Evolutionary conservation across 2,888 invertebrate genomes (phyloP).

Genomic region (Drosophila imparisetae): DNA sequence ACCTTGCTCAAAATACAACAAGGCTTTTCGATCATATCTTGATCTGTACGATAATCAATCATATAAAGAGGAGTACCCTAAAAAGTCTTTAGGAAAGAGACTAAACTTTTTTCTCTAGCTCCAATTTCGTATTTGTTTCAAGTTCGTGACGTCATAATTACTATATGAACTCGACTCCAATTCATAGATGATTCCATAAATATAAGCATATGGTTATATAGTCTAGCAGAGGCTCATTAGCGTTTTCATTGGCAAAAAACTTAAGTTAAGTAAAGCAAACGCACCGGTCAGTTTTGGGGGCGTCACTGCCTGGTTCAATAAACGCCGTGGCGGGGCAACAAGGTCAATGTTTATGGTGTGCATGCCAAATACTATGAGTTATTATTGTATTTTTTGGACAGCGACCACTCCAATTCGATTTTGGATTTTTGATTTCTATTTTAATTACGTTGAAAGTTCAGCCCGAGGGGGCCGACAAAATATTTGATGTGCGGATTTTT

Average conservation of each 20-base stretch:
- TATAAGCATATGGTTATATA: slow-evolving; percentile 11
- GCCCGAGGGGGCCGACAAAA: slow-evolving; percentile 25
- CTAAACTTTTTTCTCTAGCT: not conserved
- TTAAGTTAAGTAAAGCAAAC: not conserved
- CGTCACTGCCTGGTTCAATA: slow-evolving; percentile 70
- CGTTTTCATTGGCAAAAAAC: slow-evolving; percentile 27
- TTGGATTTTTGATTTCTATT: slow-evolving; percentile 48
- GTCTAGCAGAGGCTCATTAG: slow-evolving; percentile 36
- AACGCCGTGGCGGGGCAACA: slow-evolving; percentile 63
- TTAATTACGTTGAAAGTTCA: slow-evolving; percentile 69
- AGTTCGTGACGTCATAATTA: slow-evolving; percentile 41
- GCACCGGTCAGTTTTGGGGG: slow-evolving; percentile 14
- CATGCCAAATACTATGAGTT: slow-evolving; percentile 16
- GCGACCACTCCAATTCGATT: slow-evolving; percentile 11
- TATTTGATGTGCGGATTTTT: slow-evolving; percentile 2
- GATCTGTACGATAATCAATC: not conserved
- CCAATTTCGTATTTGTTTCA: slow-evolving; percentile 15
- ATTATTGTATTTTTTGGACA: slow-evolving; percentile 23
- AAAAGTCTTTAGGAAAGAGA: not conserved
- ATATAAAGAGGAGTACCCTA: not conserved
- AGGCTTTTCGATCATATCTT: not conserved
- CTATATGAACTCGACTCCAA: slow-evolving; percentile 5
- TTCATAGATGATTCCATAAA: slow-evolving; percentile 11
- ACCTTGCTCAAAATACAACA: not conserved
- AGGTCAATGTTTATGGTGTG: slow-evolving; percentile 63